Percentiles rank a stretch among this genome's conserved stretches.
phyloP scores from a whole-genome alignment of 2,888 invertebrate genomes.

The Thereva unica region DNA sequence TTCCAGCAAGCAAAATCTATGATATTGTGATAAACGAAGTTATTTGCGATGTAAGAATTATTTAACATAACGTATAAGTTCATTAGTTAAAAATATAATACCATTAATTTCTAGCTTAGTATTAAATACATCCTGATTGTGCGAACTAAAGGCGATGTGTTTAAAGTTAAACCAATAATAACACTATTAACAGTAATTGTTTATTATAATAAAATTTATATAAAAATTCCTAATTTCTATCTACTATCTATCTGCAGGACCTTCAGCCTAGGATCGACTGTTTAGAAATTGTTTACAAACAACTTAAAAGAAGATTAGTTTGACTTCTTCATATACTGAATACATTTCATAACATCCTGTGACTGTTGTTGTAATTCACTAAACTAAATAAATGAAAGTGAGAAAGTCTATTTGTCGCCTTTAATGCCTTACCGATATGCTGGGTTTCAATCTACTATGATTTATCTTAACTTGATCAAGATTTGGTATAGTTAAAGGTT shows the following conservation, averaged over 20 bases:
- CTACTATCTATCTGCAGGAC: conserved; percentile 46
- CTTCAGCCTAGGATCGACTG: conserved; percentile 55
- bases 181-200: conserved; percentile 54
- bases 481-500: too few species aligned
- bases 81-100: too few species aligned
- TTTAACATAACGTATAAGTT: too few species aligned
- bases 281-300: conserved; percentile 52
- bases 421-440: too few species aligned
- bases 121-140: conserved; percentile 56
- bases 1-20: conserved; percentile 53
- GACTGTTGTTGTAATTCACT: too few species aligned
- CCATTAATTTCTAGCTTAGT: conserved; percentile 53
- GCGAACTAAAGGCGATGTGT: conserved; percentile 53
- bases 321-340: neutral
- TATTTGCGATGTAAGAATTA: conserved; percentile 54
- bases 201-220: conserved; percentile 9
- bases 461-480: too few species aligned
- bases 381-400: too few species aligned
- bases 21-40: conserved; percentile 59
- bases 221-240: neutral
- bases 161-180: conserved; percentile 52
- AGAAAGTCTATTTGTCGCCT: too few species aligned
- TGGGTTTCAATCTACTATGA: too few species aligned
- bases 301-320: conserved; percentile 40
- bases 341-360: neutral